phyloP scores from a whole-genome alignment of 2,113 vertebrate genomes.

The Forbesichthys agassizii region DNA sequence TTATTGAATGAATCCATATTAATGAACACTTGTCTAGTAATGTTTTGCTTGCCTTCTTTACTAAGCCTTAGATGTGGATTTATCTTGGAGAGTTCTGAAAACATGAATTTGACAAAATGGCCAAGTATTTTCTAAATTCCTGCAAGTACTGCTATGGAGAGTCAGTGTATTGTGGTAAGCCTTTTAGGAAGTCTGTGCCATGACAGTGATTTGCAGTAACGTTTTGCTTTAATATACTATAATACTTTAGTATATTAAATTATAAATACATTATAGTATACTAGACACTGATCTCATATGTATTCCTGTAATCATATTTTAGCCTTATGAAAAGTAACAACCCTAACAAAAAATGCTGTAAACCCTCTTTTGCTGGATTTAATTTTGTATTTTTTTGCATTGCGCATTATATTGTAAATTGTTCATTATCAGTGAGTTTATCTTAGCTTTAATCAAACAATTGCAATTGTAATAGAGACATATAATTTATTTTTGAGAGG shows the following conservation, averaged over 20 bases:
- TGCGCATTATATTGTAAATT: constrained; percentile 32
- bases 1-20: not conserved
- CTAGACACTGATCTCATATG: no score
- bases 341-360: constrained; percentile 8
- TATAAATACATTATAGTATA: no score
- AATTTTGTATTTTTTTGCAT: constrained; percentile 3
- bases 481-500: not conserved
- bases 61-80: not conserved
- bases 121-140: not conserved
- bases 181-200: no score
- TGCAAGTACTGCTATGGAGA: not conserved
- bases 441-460: constrained; percentile 43
- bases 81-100: not conserved
- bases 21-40: not conserved
- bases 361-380: not conserved
- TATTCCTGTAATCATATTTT: no score
- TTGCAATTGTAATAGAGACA: constrained; percentile 11
- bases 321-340: not conserved
- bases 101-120: not conserved
- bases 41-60: not conserved
- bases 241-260: no score
- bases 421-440: constrained; percentile 4
- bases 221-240: no score
- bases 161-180: no score
- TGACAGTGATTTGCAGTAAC: no score